Base-by-base conservation (phyloP, 2,113 vertebrate genomes). In the Tupaia chinensis region DNA sequence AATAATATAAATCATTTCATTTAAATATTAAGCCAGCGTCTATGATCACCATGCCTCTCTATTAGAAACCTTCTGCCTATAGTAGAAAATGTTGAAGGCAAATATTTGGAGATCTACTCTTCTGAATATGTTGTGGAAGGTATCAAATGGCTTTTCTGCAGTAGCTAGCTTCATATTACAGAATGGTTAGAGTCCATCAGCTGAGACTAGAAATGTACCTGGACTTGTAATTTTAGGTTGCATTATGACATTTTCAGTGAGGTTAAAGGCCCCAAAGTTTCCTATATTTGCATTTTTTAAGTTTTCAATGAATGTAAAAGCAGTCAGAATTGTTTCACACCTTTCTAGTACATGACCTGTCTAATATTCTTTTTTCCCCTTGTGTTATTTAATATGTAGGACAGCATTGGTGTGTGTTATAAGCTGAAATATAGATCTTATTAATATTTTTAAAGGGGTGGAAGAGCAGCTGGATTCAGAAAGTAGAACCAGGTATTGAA, bases 191-290 rank as follows among this genome's bases (percentile, higher is more conserved):
- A 88, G 25, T 94, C 53, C 23, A 90, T 77, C 63, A 76, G 29
- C 25, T 92, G 20, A 78, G 29, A 80, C 56, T 80, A 90, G 76
- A 94, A 92, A 34, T 85, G 72, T 17, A 90, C 34, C 69, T 68
- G 63, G 89, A 85, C 76, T 92, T 92, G 68, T 78, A 84, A 90
- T 79, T 85, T 95, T 89, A 97, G 32, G 65, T 81, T 84, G 54
- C 53, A 76, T 76, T 72, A 82, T 92, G 81, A 94, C 15, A 90
- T 95, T 94, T 96, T 95, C 73, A 87, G 12, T 80, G 80, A 97
- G 66, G 53, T 34, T 89, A 92, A 68, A 96, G 29, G 76, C 29
- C 23, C 70, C 82, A 63, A 61, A 60, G 76, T 3, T 74, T 9
- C 16, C 69, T 58, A 72, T 93, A 94, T 60, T 70, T 95, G 77